Evolutionary conservation across 2,888 invertebrate species (phyloP).

Genomic region (Ischnus inquisitorius): DNA sequence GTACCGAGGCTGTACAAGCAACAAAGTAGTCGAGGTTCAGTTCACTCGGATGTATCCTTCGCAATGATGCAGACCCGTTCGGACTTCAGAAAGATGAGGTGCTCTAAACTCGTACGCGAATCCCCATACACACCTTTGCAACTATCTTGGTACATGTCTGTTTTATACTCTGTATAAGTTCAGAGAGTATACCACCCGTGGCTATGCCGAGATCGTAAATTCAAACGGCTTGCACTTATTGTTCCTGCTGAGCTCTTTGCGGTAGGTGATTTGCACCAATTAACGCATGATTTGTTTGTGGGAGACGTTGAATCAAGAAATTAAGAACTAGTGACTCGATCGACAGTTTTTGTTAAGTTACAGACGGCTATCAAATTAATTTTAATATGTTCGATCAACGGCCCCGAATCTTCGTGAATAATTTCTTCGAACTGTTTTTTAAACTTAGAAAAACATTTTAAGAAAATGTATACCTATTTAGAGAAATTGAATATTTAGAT

Average conservation of each 20-base stretch:
- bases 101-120: conserved; percentile 17
- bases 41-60: conserved; percentile 3
- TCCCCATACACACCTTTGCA: not conserved
- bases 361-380: too few species aligned
- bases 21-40: conserved; percentile 37
- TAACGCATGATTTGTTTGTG: conserved; percentile 77
- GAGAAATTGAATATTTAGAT: too few species aligned
- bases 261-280: conserved; percentile 78
- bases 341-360: not conserved
- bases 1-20: conserved; percentile 13
- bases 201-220: conserved; percentile 75
- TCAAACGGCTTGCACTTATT: conserved; percentile 56
- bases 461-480: too few species aligned
- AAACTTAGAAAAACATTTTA: too few species aligned
- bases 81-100: conserved; percentile 9
- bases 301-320: conserved; percentile 49
- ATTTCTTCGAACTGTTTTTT: too few species aligned
- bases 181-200: conserved; percentile 63
- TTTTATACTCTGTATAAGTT: conserved; percentile 18
- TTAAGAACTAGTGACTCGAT: not conserved
- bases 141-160: conserved; percentile 4
- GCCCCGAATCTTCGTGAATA: too few species aligned
- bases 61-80: conserved; percentile 12
- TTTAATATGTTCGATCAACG: too few species aligned
- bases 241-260: conserved; percentile 66